Base-by-base conservation (phyloP, 2,888 invertebrate genomes). In the Reticulitermes lucifugus region DNA sequence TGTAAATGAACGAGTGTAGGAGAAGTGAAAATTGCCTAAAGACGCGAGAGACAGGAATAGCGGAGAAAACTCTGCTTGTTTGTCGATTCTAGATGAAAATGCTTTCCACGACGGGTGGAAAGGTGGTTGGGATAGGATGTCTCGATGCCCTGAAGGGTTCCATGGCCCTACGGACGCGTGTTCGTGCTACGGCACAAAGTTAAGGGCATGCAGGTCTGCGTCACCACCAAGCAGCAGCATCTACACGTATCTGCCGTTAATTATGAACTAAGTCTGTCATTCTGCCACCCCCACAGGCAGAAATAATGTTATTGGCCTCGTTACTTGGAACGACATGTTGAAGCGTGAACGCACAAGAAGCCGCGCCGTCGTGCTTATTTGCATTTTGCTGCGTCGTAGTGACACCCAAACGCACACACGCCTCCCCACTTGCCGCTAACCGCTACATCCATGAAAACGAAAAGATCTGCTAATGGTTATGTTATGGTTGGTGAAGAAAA, bases 21-120 rank as follows among this genome's bases (percentile, higher is more conserved):
- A 35, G 41, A n/a, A 81, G 65, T n/a, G 81, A 70, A 81, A 81
- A 65, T 43, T 70, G 81, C 81, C 81, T 81, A 81, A 77, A 81
- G 81, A 81, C 70, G 12, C 14, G 81, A 65, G 65, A 81, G 10
- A 65, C 25, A 79, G 79, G 79, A 79, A 51, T n/a, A 35, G 35
- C 14, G 25, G 81, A 65, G 65, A 77, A 81, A 59, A 79, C 41
- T 79, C 25, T 79, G 79, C 59, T 59, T 79, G 79, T 79, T 79
- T 79, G 79, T 41, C 65, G 81, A 41, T 80, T 35, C 60, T 60
- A 35, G 21, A 65, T 43, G 81, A 65, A 35, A 79, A 59, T 29
- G 59, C 4, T 51, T 79, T 59, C 18, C 29, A 29, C 55, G 51
- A 79, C 29, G 59, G 59, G 35, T 79, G 59, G 59, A 29, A 79